phyloP scores from a whole-genome alignment of 1,140 invertebrate species.

The Macrotrachela quadricornifera region DNA sequence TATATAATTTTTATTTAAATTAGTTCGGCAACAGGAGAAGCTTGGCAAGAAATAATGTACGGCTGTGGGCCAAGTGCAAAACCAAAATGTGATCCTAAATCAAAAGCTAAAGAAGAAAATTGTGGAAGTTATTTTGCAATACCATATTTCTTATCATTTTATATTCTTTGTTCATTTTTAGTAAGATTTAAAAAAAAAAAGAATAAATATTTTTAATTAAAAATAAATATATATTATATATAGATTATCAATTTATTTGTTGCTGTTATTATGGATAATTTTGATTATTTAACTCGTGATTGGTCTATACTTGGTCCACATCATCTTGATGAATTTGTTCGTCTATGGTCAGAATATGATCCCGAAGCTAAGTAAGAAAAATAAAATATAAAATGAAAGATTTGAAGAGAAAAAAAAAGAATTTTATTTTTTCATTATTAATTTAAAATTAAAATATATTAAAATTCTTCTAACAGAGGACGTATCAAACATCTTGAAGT shows the following conservation, averaged over 20 bases:
- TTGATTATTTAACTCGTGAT: slow-evolving; percentile 93
- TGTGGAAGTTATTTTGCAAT: slow-evolving; percentile 87
- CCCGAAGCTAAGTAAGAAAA: slow-evolving; percentile 56
- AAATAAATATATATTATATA: slow-evolving; percentile 11
- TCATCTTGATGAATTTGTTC: slow-evolving; percentile 94
- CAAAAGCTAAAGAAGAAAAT: neutral
- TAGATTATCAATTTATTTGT: slow-evolving; percentile 98
- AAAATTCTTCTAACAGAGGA: neutral
- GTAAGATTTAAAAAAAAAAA: slow-evolving; percentile 38
- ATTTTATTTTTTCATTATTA: neutral
- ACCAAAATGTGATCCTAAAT: slow-evolving; percentile 12
- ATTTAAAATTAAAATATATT: too few relatives aligned
- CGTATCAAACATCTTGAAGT: slow-evolving; percentile 8
- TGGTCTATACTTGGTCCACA: slow-evolving; percentile 97
- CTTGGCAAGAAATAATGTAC: slow-evolving; percentile 98
- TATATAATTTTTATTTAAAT: neutral
- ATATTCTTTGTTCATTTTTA: slow-evolving; percentile 92
- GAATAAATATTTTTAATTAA: too few relatives aligned
- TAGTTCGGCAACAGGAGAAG: slow-evolving; percentile 52
- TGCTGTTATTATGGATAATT: slow-evolving; percentile 99
- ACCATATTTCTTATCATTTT: slow-evolving; percentile 97
- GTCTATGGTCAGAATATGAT: slow-evolving; percentile 97
- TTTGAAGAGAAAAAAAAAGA: too few relatives aligned
- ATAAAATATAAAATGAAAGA: too few relatives aligned
- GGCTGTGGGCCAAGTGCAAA: slow-evolving; percentile 36